These are phyloP conservation scores for Hipposideros armiger DNA, from an alignment of 2,113 vertebrate species.

Conservation along the genomic window DNA sequence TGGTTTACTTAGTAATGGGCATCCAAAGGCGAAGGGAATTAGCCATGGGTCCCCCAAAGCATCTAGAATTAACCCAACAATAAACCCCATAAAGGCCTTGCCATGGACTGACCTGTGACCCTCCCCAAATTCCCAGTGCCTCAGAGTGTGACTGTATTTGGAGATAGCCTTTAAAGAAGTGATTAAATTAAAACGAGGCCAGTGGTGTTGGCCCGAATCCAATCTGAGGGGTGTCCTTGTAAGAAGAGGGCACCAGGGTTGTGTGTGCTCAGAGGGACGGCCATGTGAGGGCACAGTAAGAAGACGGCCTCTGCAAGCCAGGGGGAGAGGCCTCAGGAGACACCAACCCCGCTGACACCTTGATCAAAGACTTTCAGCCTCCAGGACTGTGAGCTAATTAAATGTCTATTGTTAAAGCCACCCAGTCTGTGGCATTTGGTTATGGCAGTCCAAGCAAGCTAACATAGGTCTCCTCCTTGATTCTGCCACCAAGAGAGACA, in stretches of 20 bases:
- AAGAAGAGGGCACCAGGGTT: not conserved
- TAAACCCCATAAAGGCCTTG: not conserved
- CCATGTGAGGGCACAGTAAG: accelerated
- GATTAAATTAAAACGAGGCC: not conserved
- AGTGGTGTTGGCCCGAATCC: not conserved
- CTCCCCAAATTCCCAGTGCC: not conserved
- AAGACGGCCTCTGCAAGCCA: not conserved
- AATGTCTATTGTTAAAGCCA: not conserved
- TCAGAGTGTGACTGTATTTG: not conserved
- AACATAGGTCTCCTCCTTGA: not conserved
- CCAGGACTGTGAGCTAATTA: not conserved
- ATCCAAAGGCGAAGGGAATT: not conserved
- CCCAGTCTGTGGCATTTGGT: not conserved
- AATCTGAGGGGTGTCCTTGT: not conserved
- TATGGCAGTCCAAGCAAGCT: accelerated
- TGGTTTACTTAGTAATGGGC: not conserved
- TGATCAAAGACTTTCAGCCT: not conserved
- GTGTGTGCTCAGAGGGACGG: not conserved
- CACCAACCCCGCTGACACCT: not conserved
- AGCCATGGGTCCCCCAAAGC: not conserved
- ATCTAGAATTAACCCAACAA: not conserved
- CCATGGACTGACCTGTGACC: not conserved
- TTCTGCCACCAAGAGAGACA: not conserved
- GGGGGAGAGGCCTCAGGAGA: not conserved
- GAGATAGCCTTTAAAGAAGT: not conserved